These are phyloP conservation scores for Coenobita brevimanus DNA, from an alignment of 1,140 invertebrate genomes.

Conservation along the genomic window DNA sequence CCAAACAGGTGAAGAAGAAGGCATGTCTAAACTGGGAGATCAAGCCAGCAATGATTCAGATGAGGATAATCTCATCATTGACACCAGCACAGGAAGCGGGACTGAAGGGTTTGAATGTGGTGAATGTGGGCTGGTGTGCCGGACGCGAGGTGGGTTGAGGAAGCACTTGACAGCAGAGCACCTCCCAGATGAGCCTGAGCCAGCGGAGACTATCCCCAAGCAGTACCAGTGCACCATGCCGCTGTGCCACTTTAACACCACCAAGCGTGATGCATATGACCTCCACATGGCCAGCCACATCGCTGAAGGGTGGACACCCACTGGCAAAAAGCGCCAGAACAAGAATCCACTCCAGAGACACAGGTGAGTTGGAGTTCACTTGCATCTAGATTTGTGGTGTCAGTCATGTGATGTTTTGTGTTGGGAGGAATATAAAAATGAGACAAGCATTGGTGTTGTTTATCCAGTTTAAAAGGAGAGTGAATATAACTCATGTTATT, in stretches of 20 bases:
- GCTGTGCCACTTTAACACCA: conserved; percentile 70
- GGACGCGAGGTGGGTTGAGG: conserved; percentile 68
- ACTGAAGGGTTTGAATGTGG: conserved; percentile 70
- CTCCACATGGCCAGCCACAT: conserved; percentile 71
- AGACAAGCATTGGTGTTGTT: too few relatives aligned
- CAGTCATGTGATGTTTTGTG: too few relatives aligned
- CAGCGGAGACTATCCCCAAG: conserved; percentile 55
- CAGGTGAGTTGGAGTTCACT: conserved; percentile 65
- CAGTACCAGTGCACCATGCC: conserved; percentile 70
- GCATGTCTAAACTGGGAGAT: conserved; percentile 5
- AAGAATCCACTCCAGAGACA: conserved; percentile 70
- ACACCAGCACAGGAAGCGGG: conserved; percentile 4
- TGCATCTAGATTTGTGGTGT: not conserved
- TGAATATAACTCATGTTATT: too few relatives aligned
- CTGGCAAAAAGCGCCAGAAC: conserved; percentile 71
- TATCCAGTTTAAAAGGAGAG: too few relatives aligned
- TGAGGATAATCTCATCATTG: conserved; percentile 50
- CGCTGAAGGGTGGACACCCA: conserved; percentile 71
- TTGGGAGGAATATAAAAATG: too few relatives aligned
- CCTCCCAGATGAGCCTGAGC: conserved; percentile 60
- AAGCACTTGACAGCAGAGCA: conserved; percentile 70
- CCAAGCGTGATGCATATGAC: conserved; percentile 71
- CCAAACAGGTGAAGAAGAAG: conserved; percentile 12
- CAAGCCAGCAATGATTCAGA: conserved; percentile 41
- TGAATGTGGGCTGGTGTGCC: conserved; percentile 70